Evolutionary conservation across 2,797 vertebrate species (phyloP), one percentile per base, ranked within the genome.

Genomic region (Lepidocolaptes lacrymiger): DNA sequence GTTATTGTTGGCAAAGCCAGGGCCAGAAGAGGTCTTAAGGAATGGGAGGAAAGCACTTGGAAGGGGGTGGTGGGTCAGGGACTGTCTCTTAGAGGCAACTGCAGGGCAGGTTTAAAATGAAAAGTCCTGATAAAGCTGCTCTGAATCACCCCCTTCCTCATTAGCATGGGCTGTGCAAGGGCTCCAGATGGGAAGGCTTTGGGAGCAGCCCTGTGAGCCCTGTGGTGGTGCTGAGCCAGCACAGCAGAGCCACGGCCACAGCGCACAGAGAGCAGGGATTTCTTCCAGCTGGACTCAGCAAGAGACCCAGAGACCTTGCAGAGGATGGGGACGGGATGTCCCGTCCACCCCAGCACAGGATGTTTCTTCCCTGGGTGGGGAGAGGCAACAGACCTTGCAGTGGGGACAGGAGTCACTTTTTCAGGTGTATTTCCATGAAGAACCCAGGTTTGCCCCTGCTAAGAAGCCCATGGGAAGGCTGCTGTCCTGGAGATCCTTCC

Each of bases 21-120:
- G 89, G 91, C 88, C 90, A 83, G 79, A 73, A 55, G 71, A 77
- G 62, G 43, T 82, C 83, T 71, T 56, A 52, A 67, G 78, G 62
- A 94, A 93, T 9, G 46, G 22, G 61, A 88, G 82, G 62, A 82
- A 87, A 78, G 59, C 4, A 2, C 67, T 87, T 39, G 73, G 62
- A 78, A 64, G 66, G 76, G 61, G 56, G 8, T 16, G 23, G 49
- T 26, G 62, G 91, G 81, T 73, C 91, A 74, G 41, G 13, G 39
- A 63, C 17, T 0, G 3, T 56, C 80, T 92, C 84, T 49, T 9
- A n/a, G 85, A 96, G 83, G 81, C 2, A 34, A 88, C 86, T 14
- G 3, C 88, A 75, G 82, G 52, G 83, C 58, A 72, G 71, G 62
- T 72, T 71, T 58, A 48, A 55, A 64, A 52, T 32, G 41, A 71